Conservation (phyloP, 2,113 vertebrate genomes). For the Dascyllus trimaculatus region DNA sequence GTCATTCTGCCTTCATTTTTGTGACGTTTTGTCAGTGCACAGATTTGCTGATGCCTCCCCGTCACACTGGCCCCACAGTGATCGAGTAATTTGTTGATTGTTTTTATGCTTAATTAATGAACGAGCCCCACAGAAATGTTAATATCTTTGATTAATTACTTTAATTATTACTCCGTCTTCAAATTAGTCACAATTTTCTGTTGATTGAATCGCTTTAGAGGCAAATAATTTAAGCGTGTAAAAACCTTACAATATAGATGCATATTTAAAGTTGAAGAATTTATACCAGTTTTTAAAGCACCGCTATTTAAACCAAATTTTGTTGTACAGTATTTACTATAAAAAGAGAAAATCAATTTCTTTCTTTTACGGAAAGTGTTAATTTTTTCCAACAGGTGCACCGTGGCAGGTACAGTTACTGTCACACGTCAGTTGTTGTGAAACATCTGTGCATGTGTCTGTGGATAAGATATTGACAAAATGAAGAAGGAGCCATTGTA, state of each 20-base stretch:
- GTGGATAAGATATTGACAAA: slow-evolving; percentile 7
- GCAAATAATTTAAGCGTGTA: too few relatives aligned
- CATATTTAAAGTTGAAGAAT: background rate
- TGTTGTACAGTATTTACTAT: background rate
- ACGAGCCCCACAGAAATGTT: too few relatives aligned
- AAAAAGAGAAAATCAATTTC: background rate
- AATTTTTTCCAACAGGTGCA: background rate
- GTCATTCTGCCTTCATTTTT: slow-evolving; percentile 6
- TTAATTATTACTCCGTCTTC: too few relatives aligned
- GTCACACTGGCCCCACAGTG: background rate
- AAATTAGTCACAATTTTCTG: too few relatives aligned
- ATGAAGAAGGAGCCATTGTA: background rate
- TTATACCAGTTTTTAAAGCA: background rate
- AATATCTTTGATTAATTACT: too few relatives aligned
- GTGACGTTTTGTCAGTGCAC: slow-evolving; percentile 14
- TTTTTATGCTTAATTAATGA: too few relatives aligned
- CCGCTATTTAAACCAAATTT: too few relatives aligned
- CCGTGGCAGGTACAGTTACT: background rate
- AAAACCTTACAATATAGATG: background rate
- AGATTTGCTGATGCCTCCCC: background rate
- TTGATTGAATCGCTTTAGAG: too few relatives aligned
- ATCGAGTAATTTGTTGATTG: too few relatives aligned
- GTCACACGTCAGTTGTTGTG: slow-evolving; percentile 13
- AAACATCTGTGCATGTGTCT: slow-evolving; percentile 28
- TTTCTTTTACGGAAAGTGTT: background rate